Evolutionary conservation across 2,113 vertebrate species (phyloP).

Genomic region (Ameiurus melas): DNA sequence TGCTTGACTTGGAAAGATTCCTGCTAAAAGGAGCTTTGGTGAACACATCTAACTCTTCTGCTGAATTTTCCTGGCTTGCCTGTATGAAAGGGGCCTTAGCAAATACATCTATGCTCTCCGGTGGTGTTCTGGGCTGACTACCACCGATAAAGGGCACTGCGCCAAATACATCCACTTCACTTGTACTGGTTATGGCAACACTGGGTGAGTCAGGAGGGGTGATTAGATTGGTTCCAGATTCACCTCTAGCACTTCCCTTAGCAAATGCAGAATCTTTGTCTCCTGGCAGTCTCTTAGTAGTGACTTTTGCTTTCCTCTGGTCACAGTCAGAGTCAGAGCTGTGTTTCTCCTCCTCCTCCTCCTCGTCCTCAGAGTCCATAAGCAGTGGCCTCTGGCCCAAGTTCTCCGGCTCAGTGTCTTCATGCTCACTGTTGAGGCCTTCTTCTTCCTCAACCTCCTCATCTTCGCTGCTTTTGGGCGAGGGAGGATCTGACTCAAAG

Average conservation of each 20-base stretch:
- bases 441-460: conserved; percentile 87
- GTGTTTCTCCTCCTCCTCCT: conserved; percentile 86
- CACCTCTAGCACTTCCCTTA: conserved; percentile 51
- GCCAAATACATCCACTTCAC: conserved; percentile 83
- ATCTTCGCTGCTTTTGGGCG: conserved; percentile 94
- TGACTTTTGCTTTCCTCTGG: conserved; percentile 63
- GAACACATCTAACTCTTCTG: conserved; percentile 91
- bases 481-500: conserved; percentile 95
- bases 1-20: conserved; percentile 74
- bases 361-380: conserved; percentile 95
- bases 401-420: conserved; percentile 85
- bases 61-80: conserved; percentile 63
- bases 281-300: conserved; percentile 45
- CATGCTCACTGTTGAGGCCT: conserved; percentile 83
- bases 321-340: conserved; percentile 89
- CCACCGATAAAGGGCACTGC: conserved; percentile 82
- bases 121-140: conserved; percentile 55
- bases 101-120: conserved; percentile 62
- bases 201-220: conserved; percentile 43
- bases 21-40: conserved; percentile 91
- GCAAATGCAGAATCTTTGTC: conserved; percentile 6
- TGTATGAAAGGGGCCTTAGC: conserved; percentile 65
- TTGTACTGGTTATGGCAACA: conserved; percentile 25
- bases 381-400: conserved; percentile 91
- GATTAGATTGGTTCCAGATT: conserved; percentile 26